These are phyloP conservation scores for Conomelus anceps DNA, from an alignment of 2,888 invertebrate species.

Conservation along the genomic window DNA sequence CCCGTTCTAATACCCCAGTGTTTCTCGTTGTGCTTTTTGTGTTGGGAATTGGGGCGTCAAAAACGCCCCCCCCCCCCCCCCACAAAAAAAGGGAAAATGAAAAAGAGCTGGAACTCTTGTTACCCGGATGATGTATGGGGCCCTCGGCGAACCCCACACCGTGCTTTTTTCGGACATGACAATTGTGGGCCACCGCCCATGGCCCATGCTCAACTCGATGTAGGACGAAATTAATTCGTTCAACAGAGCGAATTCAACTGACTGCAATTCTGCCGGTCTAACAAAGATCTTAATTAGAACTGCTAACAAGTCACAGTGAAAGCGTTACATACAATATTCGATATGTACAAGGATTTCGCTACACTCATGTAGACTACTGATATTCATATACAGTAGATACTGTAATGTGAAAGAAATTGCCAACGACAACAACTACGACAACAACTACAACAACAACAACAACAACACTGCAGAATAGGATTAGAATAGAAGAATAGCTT, in stretches of 20 bases:
- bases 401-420: no score
- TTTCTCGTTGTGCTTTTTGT: not conserved
- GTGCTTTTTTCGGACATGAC: not conserved
- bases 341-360: no score
- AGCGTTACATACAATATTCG: not conserved
- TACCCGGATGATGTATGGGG: not conserved
- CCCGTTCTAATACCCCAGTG: not conserved
- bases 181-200: not conserved
- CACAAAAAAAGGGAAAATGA: not conserved
- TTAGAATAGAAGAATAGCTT: no score
- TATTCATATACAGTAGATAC: no score
- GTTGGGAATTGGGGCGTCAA: not conserved
- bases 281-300: not conserved
- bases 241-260: not conserved
- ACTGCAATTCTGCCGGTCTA: not conserved
- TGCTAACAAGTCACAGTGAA: not conserved
- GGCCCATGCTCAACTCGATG: not conserved
- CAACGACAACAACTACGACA: no score
- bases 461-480: no score
- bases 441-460: no score
- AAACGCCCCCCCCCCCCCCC: no score
- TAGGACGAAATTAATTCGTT: not conserved
- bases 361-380: no score
- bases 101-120: not conserved
- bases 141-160: not conserved